A percentile compares a stretch with the other conserved stretches of the same genome.
Evolutionary conservation across 2,113 vertebrate species (phyloP).

Genomic region (Oxyruncus cristatus): DNA sequence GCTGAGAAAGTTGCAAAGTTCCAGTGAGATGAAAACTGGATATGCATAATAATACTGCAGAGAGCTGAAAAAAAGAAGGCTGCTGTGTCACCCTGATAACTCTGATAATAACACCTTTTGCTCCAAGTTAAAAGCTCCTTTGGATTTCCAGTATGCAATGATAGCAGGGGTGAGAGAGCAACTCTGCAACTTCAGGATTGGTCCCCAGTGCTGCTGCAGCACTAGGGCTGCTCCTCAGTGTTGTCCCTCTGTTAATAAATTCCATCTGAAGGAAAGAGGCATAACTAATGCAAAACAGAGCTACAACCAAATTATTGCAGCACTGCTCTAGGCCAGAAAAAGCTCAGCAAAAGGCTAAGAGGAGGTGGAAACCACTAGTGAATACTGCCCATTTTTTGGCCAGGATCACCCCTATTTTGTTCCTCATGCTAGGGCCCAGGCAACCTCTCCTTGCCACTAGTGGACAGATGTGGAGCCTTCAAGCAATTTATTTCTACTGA

Average conservation of each 20-base stretch:
- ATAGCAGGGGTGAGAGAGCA: neutral
- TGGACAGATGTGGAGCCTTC: accelerated
- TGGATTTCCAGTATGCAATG: neutral
- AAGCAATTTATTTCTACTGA: neutral
- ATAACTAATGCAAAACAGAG: neutral
- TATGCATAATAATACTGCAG: neutral
- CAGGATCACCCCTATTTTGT: neutral
- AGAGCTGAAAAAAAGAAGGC: neutral
- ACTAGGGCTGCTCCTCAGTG: neutral
- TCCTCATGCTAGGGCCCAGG: neutral
- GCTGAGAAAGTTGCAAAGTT: neutral
- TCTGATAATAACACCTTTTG: neutral
- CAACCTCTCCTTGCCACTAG: neutral
- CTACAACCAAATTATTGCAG: neutral
- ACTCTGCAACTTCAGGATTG: neutral
- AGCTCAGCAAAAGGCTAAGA: neutral
- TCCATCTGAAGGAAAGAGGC: neutral
- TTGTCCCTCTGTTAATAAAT: neutral
- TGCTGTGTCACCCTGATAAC: neutral
- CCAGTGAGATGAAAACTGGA: neutral
- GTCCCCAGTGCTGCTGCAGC: neutral
- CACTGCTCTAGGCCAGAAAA: neutral
- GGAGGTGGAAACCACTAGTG: neutral
- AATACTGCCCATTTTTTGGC: neutral
- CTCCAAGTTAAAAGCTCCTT: neutral